Evolutionary conservation across 2,113 vertebrate genomes (phyloP).

Genomic region (Pedionomus torquatus): DNA sequence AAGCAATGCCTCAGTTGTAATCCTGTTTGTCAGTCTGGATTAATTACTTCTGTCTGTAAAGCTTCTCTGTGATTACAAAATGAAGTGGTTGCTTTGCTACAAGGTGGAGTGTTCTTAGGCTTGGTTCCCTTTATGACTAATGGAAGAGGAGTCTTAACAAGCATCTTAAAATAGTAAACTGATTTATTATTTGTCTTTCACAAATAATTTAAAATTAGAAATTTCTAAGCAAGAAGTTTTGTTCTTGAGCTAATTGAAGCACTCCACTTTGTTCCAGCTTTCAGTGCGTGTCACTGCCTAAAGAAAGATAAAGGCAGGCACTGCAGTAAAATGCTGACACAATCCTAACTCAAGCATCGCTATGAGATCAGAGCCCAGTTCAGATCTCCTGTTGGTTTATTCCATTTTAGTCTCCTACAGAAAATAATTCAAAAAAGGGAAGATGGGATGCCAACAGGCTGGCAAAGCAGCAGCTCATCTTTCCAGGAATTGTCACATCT

Average conservation of each 20-base stretch:
- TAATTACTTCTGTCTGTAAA: background rate
- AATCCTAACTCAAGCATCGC: background rate
- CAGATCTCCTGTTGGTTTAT: background rate
- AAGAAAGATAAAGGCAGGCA: background rate
- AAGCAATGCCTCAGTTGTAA: background rate
- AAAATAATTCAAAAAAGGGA: background rate
- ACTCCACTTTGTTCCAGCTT: background rate
- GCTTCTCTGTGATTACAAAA: background rate
- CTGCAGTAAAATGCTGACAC: background rate
- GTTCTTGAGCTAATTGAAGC: background rate
- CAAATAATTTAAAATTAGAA: background rate
- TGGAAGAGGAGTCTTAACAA: background rate
- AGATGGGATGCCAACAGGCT: background rate
- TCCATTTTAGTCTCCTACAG: background rate
- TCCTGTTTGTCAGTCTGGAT: background rate
- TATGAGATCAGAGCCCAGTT: background rate
- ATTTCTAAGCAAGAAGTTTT: background rate
- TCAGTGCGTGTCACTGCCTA: background rate
- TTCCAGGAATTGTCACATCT: background rate
- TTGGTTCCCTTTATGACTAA: background rate
- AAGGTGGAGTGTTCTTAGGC: background rate
- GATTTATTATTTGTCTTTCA: background rate
- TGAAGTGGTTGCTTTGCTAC: background rate
- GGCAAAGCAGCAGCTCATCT: background rate
- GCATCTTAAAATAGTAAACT: background rate